Evolutionary conservation across 35 echinoderm and acorn worm species (phyloP), one percentile per base, ranked within the genome.

Genomic region (Antedon bifida): DNA sequence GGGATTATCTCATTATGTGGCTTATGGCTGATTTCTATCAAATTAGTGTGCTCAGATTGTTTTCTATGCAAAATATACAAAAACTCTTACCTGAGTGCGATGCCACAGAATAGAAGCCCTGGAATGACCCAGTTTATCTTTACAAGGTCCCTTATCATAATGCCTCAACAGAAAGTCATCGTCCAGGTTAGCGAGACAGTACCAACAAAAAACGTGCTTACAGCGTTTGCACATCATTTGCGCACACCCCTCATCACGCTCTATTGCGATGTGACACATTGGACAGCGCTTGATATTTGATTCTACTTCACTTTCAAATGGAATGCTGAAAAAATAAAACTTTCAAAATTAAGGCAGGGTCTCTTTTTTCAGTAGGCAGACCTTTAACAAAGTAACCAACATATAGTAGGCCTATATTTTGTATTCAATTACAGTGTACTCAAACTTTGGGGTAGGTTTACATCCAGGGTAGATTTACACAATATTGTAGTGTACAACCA

Each of bases 181-280:
- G 87, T 99, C 95, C 36, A 99, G 86, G 46, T 92, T 92, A 26
- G 95, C 90, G 30, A 99, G 85, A 79, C 95, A 99, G 79, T 99
- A 99, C 95, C 95, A 99, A 73, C 95, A 99, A 86, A 99, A 99
- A 55, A 99, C 95, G 39, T 99, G 95, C 74, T 99, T 92, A 83
- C 95, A 99, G 39, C 91, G 80, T 51, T 99, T 99, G 36, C 95
- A 99, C 95, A 99, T 99, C 95, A 99, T 99, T 83, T 99, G 95
- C 0, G 95, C 95, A 83, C 95, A 99, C 0, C 95, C 95, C 29
- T 85, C 90, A 78, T 90, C 88, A 74, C 88, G 80, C 42, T 96
- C 90, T 73, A 99, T 99, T n/a, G 95, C 90, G 51, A 99, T 92
- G 56, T 99, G 95, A 79, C 95, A 99, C 88, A 99, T 88, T 0